These are phyloP conservation scores for Lophius americanus DNA, from an alignment of 2,797 vertebrate genomes.

Conservation along the genomic window DNA sequence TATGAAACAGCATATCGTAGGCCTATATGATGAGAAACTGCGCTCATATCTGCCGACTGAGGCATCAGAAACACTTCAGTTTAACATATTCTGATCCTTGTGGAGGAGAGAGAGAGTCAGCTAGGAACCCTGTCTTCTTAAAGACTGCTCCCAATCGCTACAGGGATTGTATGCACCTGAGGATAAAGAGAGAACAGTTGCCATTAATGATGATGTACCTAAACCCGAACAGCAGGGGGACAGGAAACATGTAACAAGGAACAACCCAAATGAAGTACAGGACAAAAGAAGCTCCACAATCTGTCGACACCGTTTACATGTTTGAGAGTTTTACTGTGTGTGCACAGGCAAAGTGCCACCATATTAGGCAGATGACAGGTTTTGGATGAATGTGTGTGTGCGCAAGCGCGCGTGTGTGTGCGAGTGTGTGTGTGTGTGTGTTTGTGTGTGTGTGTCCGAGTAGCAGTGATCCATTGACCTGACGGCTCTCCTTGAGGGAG, in stretches of 20 bases:
- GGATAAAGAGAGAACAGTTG: too few species aligned
- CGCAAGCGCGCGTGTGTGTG: conserved; percentile 17
- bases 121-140: too few species aligned
- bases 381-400: conserved; percentile 20
- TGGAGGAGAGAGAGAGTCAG: too few species aligned
- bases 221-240: too few species aligned
- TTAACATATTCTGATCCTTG: too few species aligned
- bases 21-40: too few species aligned
- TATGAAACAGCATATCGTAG: too few species aligned
- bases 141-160: too few species aligned
- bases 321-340: conserved; percentile 47
- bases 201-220: too few species aligned
- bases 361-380: conserved; percentile 51
- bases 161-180: too few species aligned
- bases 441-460: conserved; percentile 52
- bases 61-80: too few species aligned
- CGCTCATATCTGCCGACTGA: too few species aligned
- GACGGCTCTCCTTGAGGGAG: conserved; percentile 80
- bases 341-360: conserved; percentile 48
- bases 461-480: conserved; percentile 81
- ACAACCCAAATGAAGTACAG: conserved; percentile 50
- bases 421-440: conserved; percentile 28
- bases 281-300: conserved; percentile 40
- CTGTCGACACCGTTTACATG: conserved; percentile 60
- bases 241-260: conserved; percentile 33